Evolutionary conservation across 2,797 vertebrate genomes (phyloP), one percentile per base, ranked within the genome.

Genomic region (Babyrousa celebensis): DNA sequence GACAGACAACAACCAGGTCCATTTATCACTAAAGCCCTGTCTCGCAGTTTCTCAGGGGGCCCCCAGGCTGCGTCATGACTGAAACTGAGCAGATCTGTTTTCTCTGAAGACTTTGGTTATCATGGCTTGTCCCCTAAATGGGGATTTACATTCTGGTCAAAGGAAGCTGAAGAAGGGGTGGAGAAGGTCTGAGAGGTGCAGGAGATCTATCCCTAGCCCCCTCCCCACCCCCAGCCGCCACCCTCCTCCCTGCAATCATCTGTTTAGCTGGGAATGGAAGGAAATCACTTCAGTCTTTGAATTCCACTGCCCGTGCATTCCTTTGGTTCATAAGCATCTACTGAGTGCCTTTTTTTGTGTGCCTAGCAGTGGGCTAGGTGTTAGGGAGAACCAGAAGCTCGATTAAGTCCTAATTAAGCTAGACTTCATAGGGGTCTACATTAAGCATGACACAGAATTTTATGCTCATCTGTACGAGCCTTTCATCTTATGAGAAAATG

Each of bases 401-500:
- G 74, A 54, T 54, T 12, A n/a, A 17, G 48, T 77, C 48, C 54
- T n/a, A 6, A 77, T 21, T 20, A 56, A 29, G 20, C 74, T 77
- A 54, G 92, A 43, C 80, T 29, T 77, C 21, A 32, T 4, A 56
- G 11, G 29, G 65, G 1, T 40, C n/a, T 75, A 77, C 56, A 82
- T 43, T 67, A 75, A 83, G 54, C 84, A n/a, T 65, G 18, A 88
- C 92, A 91, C 11, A 36, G 62, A 80, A 85, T 21, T 52, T 67
- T 60, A 80, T 74, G 32, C 9, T 91, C n/a, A 29, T 78, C 67
- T 77, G 14, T 77, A 29, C 5, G 29, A 88, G 83, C 74, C 80
- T 92, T 96, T 58, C 68, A 29, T 72, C 67, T 89, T 70, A 72
- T 15, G 40, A 87, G 48, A 86, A 96, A 71, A 94, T 87, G 12